Evolutionary conservation across 2,113 vertebrate genomes (phyloP).

Genomic region (Marmota monax): DNA sequence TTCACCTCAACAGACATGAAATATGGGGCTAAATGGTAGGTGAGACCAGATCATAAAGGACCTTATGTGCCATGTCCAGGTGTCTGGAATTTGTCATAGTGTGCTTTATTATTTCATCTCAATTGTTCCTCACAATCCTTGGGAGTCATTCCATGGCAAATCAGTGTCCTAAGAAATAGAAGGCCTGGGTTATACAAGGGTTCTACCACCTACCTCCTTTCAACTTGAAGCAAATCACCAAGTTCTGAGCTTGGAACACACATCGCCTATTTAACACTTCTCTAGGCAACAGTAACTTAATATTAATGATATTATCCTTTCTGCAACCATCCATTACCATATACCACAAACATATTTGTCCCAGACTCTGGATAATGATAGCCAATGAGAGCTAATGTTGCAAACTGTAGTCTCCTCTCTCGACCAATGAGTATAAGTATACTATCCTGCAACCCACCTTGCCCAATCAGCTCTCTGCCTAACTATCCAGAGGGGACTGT

Average conservation of each 20-base stretch:
- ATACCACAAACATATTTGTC: not conserved
- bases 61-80: not conserved
- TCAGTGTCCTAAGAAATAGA: not conserved
- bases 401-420: not conserved
- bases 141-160: not conserved
- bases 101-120: not conserved
- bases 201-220: not conserved
- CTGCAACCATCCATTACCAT: not conserved
- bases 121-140: not conserved
- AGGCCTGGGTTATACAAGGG: not conserved
- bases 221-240: not conserved
- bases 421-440: not conserved
- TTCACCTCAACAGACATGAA: not conserved
- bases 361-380: not conserved
- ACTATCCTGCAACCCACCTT: not conserved
- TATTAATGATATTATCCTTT: not conserved
- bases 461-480: not conserved
- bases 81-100: not conserved
- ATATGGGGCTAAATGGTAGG: not conserved
- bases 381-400: not conserved
- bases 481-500: not conserved
- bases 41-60: not conserved
- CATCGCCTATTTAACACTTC: not conserved
- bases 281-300: not conserved
- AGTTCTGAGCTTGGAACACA: not conserved